Evolutionary conservation across 2,797 vertebrate genomes (phyloP), one percentile per base, ranked within the genome.

Genomic region (Glyptemys insculpta): DNA sequence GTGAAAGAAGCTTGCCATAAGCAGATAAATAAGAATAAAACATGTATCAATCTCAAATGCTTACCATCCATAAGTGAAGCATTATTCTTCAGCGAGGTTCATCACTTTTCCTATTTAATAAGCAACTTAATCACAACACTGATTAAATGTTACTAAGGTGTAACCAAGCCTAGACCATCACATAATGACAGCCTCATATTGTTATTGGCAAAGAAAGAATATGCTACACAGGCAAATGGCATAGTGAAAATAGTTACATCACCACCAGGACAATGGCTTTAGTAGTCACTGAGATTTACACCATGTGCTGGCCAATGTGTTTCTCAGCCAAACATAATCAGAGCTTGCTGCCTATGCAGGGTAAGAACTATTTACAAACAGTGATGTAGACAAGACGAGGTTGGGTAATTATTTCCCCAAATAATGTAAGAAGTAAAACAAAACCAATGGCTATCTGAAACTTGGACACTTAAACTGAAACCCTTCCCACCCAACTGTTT

Each of bases 131-230:
- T 94, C 95, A 89, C 83, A 95, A 92, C 93, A 56, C 87, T 90
- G 91, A 93, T 86, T 95, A 93, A 94, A 4, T 16, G 98, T 98
- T 98, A 98, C 98, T 97, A 95, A 98, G 91, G 15, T 25, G 52
- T 59, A 84, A 4, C 92, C 37, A 2, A 56, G 84, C 92, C 84
- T 44, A 95, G 88, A 91, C 83, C 95, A 92, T 91, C 96, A 87
- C 87, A 86, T 81, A 29, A 87, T 37, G 54, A 14, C 86, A 95
- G 80, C 52, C 81, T 91, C 54, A 37, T 37, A 44, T 44, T 11
- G 2, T 86, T 79, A 2, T 54, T 41, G 78, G 52, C 57, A 81
- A 90, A 53, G 78, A 85, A 50, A 83, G 86, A 82, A 49, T 2
- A 2, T 1, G 80, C 59, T 4, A 47, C 50, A 72, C 57, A 53